phyloP scores from a whole-genome alignment of 2,113 vertebrate species.

The Neodontobutis hainanensis region DNA sequence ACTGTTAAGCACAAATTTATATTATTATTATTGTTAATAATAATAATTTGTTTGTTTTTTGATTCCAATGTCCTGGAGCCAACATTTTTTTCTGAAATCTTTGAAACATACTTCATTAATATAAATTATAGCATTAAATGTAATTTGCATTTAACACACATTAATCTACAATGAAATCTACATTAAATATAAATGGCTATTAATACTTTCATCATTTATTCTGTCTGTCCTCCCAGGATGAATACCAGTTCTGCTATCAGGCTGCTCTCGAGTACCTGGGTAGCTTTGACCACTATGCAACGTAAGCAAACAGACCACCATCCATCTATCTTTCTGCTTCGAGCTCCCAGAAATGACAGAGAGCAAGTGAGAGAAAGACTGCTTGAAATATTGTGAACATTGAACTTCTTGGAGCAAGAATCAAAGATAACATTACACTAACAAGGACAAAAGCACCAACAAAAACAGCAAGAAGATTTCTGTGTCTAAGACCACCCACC shows the following conservation, averaged over 20 bases:
- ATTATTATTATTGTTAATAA: too few relatives aligned
- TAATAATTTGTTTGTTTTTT: neutral
- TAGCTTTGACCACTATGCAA: conserved; percentile 99
- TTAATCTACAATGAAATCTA: conserved; percentile 1
- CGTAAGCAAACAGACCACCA: conserved; percentile 79
- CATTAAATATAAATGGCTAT: neutral
- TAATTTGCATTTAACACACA: conserved; percentile 6
- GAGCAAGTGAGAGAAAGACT: conserved; percentile 33
- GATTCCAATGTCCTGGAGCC: neutral
- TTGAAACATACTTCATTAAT: neutral
- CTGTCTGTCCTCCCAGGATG: conserved; percentile 80
- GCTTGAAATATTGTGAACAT: conserved; percentile 38
- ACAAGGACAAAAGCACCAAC: conserved; percentile 66
- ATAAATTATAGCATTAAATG: neutral
- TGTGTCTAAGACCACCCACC: conserved; percentile 55
- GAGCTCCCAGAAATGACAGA: conserved; percentile 53
- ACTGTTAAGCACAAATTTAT: too few relatives aligned
- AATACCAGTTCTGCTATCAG: conserved; percentile 98
- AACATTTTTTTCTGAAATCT: neutral
- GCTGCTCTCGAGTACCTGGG: conserved; percentile 94
- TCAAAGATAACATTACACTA: conserved; percentile 44
- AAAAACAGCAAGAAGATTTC: conserved; percentile 63
- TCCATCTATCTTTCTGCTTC: conserved; percentile 56
- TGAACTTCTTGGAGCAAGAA: conserved; percentile 42
- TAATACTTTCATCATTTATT: neutral